Percentiles rank a stretch among this genome's conserved stretches.
These are phyloP conservation scores for Thera britannica DNA, from an alignment of 2,888 invertebrate species.

Conservation along the genomic window DNA sequence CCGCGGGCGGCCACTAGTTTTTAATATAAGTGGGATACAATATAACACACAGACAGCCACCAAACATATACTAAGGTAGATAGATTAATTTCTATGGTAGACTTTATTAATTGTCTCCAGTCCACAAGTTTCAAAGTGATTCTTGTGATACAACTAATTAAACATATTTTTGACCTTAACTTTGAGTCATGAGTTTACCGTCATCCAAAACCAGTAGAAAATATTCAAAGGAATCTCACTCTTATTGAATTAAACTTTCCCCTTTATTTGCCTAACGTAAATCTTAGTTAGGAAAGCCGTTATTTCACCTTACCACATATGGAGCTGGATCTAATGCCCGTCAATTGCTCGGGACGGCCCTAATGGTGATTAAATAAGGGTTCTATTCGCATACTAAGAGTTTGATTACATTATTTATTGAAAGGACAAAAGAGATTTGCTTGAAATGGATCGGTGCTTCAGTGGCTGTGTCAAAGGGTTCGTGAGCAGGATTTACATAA, in stretches of 20 bases:
- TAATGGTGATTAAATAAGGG: slow-evolving; percentile 62
- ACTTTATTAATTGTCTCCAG: no score
- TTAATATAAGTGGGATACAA: no score
- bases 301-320: slow-evolving; percentile 39
- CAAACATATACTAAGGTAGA: no score
- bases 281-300: slow-evolving; percentile 43
- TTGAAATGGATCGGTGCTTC: slow-evolving; percentile 26
- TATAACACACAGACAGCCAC: no score
- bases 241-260: slow-evolving; percentile 29
- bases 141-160: not conserved
- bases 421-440: slow-evolving; percentile 37
- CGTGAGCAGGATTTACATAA: slow-evolving; percentile 5
- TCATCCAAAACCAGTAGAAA: slow-evolving; percentile 5
- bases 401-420: slow-evolving; percentile 46
- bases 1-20: no score
- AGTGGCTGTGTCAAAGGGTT: not conserved
- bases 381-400: slow-evolving; percentile 40
- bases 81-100: no score
- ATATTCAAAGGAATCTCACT: slow-evolving; percentile 17
- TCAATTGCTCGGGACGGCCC: slow-evolving; percentile 47
- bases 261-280: slow-evolving; percentile 35
- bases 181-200: not conserved
- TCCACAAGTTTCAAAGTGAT: no score
- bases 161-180: no score
- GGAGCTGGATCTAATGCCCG: slow-evolving; percentile 49